phyloP scores from a whole-genome alignment of 1,140 invertebrate genomes.

The Conus ventricosus region DNA sequence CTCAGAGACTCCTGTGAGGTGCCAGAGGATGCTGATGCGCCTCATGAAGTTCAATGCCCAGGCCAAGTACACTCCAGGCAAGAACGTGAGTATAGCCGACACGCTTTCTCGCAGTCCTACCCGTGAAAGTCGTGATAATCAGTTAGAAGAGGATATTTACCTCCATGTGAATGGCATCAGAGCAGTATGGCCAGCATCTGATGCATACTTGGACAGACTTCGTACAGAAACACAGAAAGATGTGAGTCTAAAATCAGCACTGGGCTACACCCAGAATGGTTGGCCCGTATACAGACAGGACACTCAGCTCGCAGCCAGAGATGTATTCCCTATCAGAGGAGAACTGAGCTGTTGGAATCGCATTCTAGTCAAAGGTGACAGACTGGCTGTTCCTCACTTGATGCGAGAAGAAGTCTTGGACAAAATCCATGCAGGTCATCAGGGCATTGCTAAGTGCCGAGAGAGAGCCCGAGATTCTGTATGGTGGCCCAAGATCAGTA shows the following conservation, averaged over 20 bases:
- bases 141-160: background rate
- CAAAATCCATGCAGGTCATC: slow-evolving; percentile 63
- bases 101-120: background rate
- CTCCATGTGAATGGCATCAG: background rate
- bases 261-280: background rate
- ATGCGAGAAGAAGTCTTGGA: slow-evolving; percentile 61
- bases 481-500: slow-evolving; percentile 53
- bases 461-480: slow-evolving; percentile 37
- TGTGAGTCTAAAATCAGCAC: background rate
- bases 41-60: background rate
- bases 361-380: slow-evolving; percentile 14
- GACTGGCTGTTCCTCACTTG: slow-evolving; percentile 57
- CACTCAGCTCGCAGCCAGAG: background rate
- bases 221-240: background rate
- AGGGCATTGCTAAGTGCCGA: slow-evolving; percentile 57
- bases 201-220: background rate
- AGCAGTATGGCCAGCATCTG: background rate
- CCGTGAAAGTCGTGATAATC: no score
- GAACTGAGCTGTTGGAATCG: background rate
- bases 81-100: background rate
- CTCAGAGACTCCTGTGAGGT: background rate
- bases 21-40: slow-evolving; percentile 22
- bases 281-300: background rate
- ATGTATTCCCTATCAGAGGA: background rate
- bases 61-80: background rate